Percentiles rank a stretch among this genome's conserved stretches.
Evolutionary conservation across 2,113 vertebrate species (phyloP).

Genomic region (Odobenus rosmarus): DNA sequence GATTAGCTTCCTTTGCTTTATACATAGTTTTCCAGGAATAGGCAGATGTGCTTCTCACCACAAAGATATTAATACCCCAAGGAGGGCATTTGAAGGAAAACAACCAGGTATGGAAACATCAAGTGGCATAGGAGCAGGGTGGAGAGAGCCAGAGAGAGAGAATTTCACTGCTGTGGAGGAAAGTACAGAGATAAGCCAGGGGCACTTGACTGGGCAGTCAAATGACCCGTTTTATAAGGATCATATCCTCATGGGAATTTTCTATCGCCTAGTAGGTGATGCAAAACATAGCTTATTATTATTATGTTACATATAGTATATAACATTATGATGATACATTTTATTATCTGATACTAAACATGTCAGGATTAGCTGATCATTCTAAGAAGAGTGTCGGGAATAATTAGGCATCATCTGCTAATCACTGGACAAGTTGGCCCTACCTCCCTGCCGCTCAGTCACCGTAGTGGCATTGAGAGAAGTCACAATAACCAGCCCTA

Average conservation of each 20-base stretch:
- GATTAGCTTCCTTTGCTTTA: constrained; percentile 55
- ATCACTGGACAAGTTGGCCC: not conserved
- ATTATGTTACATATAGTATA: not conserved
- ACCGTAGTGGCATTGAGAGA: rapidly evolving
- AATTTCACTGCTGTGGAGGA: not conserved
- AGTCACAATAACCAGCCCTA: rapidly evolving
- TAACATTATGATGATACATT: not conserved
- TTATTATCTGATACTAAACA: not conserved
- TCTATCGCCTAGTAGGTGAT: not conserved
- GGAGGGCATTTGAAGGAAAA: not conserved
- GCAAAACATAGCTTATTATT: not conserved
- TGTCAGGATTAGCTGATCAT: not conserved
- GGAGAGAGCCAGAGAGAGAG: not conserved
- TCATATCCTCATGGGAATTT: not conserved
- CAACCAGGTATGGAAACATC: not conserved
- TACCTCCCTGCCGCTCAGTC: not conserved
- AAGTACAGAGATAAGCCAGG: not conserved
- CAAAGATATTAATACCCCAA: constrained; percentile 31
- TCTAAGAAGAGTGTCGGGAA: not conserved
- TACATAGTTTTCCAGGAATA: constrained; percentile 54
- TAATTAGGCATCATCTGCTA: not conserved
- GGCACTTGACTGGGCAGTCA: not conserved
- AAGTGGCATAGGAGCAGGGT: too few species aligned
- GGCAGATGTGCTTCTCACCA: not conserved
- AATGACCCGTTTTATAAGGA: not conserved